Evolutionary conservation across 2,797 vertebrate genomes (phyloP).

Genomic region (Enteromius unitaeniatus): DNA sequence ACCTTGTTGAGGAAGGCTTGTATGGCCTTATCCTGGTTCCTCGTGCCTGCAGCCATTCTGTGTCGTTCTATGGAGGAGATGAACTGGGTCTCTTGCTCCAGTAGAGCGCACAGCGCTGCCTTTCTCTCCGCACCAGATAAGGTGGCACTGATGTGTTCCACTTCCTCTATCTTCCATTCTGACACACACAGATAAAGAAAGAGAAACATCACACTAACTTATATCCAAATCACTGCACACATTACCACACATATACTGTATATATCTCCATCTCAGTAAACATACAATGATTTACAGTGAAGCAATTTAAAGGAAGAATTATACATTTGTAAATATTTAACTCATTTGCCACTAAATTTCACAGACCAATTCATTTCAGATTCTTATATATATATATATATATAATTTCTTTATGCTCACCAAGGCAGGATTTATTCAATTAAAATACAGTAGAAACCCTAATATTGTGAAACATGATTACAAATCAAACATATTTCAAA

Average conservation of each 20-base stretch:
- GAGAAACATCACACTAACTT: conserved; percentile 1
- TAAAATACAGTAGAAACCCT: not conserved
- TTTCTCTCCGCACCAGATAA: conserved; percentile 86
- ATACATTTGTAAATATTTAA: not conserved
- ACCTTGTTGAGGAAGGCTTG: conserved; percentile 87
- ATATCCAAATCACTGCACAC: conserved; percentile 23
- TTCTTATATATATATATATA: too few species aligned
- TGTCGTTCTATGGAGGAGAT: conserved; percentile 84
- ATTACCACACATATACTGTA: not conserved
- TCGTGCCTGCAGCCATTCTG: conserved; percentile 67
- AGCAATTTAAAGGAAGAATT: not conserved
- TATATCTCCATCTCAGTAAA: conserved; percentile 2
- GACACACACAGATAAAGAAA: conserved; percentile 18
- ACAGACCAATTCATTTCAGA: not conserved
- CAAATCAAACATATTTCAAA: not conserved
- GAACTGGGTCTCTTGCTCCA: conserved; percentile 86
- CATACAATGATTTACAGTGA: not conserved
- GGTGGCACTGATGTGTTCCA: conserved; percentile 74
- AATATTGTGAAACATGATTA: not conserved
- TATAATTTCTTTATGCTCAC: not conserved
- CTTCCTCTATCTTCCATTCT: conserved; percentile 88
- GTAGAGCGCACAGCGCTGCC: conserved; percentile 84
- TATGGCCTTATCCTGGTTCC: conserved; percentile 75
- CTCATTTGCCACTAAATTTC: not conserved
- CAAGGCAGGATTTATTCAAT: not conserved